These are phyloP conservation scores for Toxotes chatareus DNA, from an alignment of 2,113 vertebrate genomes.

Conservation along the genomic window DNA sequence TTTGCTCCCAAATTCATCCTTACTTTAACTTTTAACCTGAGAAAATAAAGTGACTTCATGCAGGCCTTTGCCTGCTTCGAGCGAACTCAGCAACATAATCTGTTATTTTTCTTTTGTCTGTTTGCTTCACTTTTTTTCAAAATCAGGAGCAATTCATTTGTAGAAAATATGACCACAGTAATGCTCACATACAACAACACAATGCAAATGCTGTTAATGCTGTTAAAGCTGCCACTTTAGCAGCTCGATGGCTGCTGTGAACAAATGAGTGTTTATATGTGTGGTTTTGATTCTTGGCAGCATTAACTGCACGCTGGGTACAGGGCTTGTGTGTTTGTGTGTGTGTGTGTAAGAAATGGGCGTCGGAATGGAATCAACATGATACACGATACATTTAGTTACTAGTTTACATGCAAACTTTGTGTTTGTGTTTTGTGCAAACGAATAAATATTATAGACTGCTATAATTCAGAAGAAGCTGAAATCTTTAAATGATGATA, in stretches of 20 bases:
- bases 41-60: neutral
- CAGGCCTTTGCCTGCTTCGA: too few species aligned
- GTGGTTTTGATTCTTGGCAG: slow-evolving; percentile 60
- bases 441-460: neutral
- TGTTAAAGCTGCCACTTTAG: slow-evolving; percentile 18
- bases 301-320: slow-evolving; percentile 25
- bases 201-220: slow-evolving; percentile 2
- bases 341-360: slow-evolving; percentile 1
- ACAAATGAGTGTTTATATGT: slow-evolving; percentile 55
- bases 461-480: neutral
- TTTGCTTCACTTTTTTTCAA: neutral
- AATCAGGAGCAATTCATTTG: neutral
- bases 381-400: neutral
- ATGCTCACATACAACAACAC: neutral
- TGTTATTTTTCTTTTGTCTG: neutral
- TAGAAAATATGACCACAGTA: neutral
- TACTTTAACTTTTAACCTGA: neutral
- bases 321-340: slow-evolving; percentile 6
- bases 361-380: neutral
- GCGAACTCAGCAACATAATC: too few species aligned
- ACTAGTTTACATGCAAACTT: neutral
- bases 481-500: neutral
- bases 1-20: too few species aligned
- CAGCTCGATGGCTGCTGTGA: slow-evolving; percentile 32
- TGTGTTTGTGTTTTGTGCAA: too few species aligned